A percentile compares a stretch with the other conserved stretches of the same genome.
phyloP scores from a whole-genome alignment of 2,888 invertebrate genomes.

The Glyphotaelius pellucidus region DNA sequence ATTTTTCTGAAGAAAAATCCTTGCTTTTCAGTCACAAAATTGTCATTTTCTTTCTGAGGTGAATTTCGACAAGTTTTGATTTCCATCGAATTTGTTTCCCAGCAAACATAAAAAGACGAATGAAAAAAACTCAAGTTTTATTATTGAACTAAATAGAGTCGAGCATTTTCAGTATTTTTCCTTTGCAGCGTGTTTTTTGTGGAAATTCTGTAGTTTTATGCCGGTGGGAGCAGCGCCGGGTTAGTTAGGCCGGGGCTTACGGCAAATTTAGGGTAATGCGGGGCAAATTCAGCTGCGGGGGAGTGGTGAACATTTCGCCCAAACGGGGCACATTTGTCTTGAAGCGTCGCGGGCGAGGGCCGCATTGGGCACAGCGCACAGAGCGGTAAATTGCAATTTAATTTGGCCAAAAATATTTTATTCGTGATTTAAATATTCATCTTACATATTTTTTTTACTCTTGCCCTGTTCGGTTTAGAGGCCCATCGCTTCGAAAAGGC shows the following conservation, averaged over 20 bases:
- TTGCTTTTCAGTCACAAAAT: not conserved
- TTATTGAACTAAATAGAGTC: not conserved
- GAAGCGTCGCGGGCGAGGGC: not conserved
- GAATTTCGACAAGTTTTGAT: not conserved
- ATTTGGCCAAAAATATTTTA: not conserved
- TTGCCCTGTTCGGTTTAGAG: too few relatives aligned
- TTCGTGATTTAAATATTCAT: not conserved
- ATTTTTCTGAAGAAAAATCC: not conserved
- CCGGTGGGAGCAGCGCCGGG: not conserved
- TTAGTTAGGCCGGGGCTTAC: conserved; percentile 11
- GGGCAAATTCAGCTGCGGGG: conserved; percentile 2
- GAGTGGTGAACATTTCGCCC: not conserved
- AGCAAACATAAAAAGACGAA: not conserved
- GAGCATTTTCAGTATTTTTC: not conserved
- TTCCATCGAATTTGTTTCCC: not conserved
- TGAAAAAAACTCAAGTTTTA: not conserved
- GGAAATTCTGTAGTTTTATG: not conserved
- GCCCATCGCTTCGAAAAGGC: too few relatives aligned
- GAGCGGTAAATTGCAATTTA: not conserved
- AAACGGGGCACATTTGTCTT: conserved; percentile 2
- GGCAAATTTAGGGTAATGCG: conserved; percentile 30
- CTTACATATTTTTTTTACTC: too few relatives aligned
- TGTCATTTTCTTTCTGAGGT: not conserved
- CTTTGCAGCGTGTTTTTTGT: not conserved
- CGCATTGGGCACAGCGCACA: not conserved